Percentiles rank a stretch among this genome's conserved stretches.
These are phyloP conservation scores for Copsychus sechellarum DNA, from an alignment of 2,113 vertebrate genomes.

Conservation along the genomic window DNA sequence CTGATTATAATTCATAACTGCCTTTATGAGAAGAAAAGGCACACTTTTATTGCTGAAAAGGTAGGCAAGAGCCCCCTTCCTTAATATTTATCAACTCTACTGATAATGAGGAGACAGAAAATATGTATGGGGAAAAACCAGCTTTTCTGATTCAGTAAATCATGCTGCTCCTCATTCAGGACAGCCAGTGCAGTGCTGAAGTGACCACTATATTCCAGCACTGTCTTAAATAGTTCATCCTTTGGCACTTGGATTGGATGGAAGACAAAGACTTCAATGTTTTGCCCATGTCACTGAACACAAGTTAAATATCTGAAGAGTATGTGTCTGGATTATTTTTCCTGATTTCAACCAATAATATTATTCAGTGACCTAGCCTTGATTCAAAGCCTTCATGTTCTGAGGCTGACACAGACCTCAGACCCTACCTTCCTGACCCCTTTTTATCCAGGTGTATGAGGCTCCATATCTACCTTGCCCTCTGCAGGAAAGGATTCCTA, in stretches of 20 bases:
- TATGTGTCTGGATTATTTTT: neutral
- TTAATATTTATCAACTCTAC: neutral
- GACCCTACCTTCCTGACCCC: neutral
- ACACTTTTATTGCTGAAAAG: neutral
- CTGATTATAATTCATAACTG: neutral
- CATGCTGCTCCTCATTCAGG: neutral
- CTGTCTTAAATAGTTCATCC: neutral
- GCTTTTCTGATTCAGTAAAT: neutral
- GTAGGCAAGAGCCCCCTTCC: neutral
- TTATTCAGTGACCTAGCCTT: neutral
- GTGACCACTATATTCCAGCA: neutral
- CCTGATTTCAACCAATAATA: neutral
- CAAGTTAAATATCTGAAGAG: neutral
- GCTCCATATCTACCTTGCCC: neutral
- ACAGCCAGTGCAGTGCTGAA: neutral
- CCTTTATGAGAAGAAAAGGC: neutral
- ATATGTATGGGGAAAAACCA: fast-evolving
- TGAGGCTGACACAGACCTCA: neutral
- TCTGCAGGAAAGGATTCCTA: neutral
- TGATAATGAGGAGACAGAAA: neutral
- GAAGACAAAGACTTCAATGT: neutral
- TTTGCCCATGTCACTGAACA: neutral
- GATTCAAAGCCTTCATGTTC: neutral
- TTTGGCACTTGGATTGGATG: neutral
- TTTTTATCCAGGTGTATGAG: fast-evolving